Percentiles rank a stretch among this genome's conserved stretches.
Evolutionary conservation across 2,888 invertebrate genomes (phyloP).

Genomic region (Prosapia bicincta): DNA sequence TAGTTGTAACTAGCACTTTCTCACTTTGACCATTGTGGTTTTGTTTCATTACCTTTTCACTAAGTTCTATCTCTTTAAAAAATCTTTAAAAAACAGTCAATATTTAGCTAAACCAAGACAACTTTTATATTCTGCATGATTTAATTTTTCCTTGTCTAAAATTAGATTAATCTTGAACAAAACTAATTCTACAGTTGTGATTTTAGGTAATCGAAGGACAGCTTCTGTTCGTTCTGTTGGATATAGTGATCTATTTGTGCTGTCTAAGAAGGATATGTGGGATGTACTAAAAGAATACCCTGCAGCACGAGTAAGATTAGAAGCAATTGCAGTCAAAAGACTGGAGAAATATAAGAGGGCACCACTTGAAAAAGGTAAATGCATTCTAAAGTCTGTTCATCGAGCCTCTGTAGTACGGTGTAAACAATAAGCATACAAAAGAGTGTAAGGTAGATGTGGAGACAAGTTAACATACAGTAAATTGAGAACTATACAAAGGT

Average conservation of each 20-base stretch:
- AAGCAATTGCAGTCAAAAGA: constrained; percentile 96
- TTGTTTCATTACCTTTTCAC: too few species aligned
- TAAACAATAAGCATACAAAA: too few species aligned
- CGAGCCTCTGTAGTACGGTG: too few species aligned
- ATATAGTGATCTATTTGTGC: constrained; percentile 97
- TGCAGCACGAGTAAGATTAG: constrained; percentile 88
- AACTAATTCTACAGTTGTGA: neutral
- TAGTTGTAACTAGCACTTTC: too few species aligned
- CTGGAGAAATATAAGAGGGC: constrained; percentile 96
- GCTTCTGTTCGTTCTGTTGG: constrained; percentile 98
- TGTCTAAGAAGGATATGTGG: constrained; percentile 99
- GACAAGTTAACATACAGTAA: too few species aligned
- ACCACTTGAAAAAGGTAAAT: constrained; percentile 84
- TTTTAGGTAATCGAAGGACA: constrained; percentile 92
- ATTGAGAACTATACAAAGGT: too few species aligned
- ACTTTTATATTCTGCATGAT: neutral
- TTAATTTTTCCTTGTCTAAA: neutral
- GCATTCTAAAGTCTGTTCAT: too few species aligned
- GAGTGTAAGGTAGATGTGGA: too few species aligned
- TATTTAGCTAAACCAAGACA: neutral
- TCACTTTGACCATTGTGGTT: too few species aligned
- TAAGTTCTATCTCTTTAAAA: too few species aligned
- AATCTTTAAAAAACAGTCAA: too few species aligned
- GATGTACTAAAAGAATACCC: constrained; percentile 97
- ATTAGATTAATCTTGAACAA: neutral